phyloP scores from a whole-genome alignment of 2,113 vertebrate species.

The Rafetus swinhoei region DNA sequence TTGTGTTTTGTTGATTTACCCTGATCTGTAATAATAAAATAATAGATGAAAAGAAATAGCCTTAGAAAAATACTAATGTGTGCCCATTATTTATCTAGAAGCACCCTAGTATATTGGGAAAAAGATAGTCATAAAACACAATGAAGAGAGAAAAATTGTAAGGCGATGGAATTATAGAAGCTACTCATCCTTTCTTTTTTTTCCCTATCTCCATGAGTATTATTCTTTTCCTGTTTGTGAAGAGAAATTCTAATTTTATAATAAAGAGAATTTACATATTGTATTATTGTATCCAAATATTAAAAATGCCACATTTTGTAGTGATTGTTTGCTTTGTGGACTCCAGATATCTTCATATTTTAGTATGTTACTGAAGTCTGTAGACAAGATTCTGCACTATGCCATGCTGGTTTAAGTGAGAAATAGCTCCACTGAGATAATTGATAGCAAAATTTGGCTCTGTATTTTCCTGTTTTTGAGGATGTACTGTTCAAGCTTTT shows the following conservation, averaged over 20 bases:
- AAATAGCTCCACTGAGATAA: constrained; percentile 11
- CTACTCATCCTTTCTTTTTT: constrained; percentile 20
- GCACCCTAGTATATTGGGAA: constrained; percentile 21
- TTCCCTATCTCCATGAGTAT: not conserved
- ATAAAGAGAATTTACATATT: constrained; percentile 16
- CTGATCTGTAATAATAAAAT: constrained; percentile 8
- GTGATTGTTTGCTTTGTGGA: constrained; percentile 60
- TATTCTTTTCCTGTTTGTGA: not conserved
- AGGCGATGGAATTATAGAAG: not conserved
- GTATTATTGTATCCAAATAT: constrained; percentile 41
- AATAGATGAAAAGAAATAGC: not conserved
- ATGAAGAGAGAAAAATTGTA: not conserved
- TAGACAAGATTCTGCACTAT: constrained; percentile 56
- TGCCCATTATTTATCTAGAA: constrained; percentile 38
- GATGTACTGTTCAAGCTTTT: not conserved
- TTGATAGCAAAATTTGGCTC: constrained; percentile 14
- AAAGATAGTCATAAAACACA: not conserved
- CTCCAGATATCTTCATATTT: constrained; percentile 59
- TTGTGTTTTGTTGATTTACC: constrained; percentile 41
- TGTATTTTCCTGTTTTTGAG: not conserved
- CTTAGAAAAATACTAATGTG: constrained; percentile 9
- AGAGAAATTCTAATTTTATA: constrained; percentile 7
- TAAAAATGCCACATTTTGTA: constrained; percentile 53
- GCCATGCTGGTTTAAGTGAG: constrained; percentile 26
- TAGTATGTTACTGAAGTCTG: constrained; percentile 54